Percentiles rank a stretch among this genome's conserved stretches.
Conservation (phyloP, 2,797 vertebrate species). For the Pseudomugil tenellus region DNA sequence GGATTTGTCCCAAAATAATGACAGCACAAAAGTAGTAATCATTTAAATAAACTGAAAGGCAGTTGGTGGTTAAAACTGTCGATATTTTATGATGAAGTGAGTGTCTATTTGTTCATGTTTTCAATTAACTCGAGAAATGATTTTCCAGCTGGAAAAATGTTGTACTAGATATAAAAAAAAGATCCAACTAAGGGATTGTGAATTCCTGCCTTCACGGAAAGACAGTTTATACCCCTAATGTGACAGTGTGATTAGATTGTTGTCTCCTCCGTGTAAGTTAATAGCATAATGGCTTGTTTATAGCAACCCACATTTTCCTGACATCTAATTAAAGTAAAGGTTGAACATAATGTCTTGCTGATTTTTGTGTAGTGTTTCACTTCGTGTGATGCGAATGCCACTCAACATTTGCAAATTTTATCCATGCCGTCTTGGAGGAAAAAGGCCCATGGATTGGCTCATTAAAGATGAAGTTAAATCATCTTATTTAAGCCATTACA, state of each 20-base stretch:
- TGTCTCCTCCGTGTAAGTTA: not conserved
- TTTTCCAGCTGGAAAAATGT: not conserved
- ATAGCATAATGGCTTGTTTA: slow-evolving; percentile 1
- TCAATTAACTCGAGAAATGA: not conserved
- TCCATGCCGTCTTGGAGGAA: not conserved
- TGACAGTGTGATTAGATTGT: slow-evolving; percentile 2
- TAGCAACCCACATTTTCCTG: slow-evolving; percentile 13
- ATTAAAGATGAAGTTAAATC: not conserved
- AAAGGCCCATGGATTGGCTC: not conserved
- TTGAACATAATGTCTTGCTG: not conserved
- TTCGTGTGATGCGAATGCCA: not conserved
- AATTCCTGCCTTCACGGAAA: not conserved
- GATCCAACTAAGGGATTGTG: not conserved
- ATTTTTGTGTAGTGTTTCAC: not conserved
- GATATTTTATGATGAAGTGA: not conserved
- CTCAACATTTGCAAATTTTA: not conserved
- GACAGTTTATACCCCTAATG: slow-evolving; percentile 2
- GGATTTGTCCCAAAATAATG: not conserved
- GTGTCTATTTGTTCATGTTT: not conserved
- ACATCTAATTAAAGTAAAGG: slow-evolving; percentile 6
- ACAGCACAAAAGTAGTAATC: not conserved
- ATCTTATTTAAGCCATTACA: not conserved
- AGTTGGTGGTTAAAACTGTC: not conserved
- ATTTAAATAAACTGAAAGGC: not conserved
- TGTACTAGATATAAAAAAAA: not conserved